A percentile compares a stretch with the other conserved stretches of the same genome.
Conservation (phyloP, 2,888 invertebrate genomes). For the Drosophila hamatofila region DNA sequence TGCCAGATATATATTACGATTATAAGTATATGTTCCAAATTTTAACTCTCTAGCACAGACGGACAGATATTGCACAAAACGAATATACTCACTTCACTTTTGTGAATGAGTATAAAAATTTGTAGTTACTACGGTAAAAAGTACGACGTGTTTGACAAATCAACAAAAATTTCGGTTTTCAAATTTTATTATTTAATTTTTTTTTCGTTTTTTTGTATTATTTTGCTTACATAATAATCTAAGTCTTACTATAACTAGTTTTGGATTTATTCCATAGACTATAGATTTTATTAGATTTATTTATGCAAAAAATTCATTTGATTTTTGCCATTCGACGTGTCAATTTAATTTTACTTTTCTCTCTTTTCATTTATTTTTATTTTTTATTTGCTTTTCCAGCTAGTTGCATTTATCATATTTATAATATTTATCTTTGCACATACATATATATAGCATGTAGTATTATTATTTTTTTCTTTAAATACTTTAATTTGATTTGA, state of each 20-base stretch:
- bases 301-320: constrained; percentile 7
- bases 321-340: constrained; percentile 13
- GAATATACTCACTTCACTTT: too few relatives aligned
- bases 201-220: background rate
- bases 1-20: too few relatives aligned
- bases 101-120: constrained; percentile 2
- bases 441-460: constrained; percentile 26
- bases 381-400: constrained; percentile 16
- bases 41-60: too few relatives aligned
- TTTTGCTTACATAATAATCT: constrained; percentile 23
- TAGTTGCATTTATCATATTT: constrained; percentile 17
- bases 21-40: too few relatives aligned
- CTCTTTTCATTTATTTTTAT: background rate
- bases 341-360: constrained; percentile 11
- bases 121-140: constrained; percentile 15
- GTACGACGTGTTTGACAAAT: background rate
- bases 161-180: background rate
- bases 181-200: background rate
- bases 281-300: constrained; percentile 14
- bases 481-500: constrained; percentile 64
- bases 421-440: constrained; percentile 52
- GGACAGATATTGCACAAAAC: too few relatives aligned
- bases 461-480: constrained; percentile 28
- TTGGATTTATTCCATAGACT: constrained; percentile 29
- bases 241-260: constrained; percentile 16